Conservation (phyloP, 2,113 vertebrate species). For the Himantopus leucocephalus region DNA sequence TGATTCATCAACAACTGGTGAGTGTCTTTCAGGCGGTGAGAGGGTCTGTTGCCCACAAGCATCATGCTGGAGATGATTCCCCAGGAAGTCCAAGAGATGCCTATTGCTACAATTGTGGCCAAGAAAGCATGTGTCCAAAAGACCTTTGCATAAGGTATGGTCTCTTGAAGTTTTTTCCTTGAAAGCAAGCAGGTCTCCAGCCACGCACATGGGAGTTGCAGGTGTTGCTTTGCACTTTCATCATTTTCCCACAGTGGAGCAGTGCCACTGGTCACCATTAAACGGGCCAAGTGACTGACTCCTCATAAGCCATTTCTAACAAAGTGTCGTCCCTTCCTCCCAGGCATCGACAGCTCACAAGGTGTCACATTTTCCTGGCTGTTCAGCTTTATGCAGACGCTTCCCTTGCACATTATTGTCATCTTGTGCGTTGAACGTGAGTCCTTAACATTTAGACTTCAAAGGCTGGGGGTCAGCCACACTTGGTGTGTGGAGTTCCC, state of each 20-base stretch:
- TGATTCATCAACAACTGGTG: not conserved
- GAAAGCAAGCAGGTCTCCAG: not conserved
- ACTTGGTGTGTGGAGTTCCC: rapidly evolving
- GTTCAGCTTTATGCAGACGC: not conserved
- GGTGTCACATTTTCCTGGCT: not conserved
- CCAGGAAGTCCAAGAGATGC: not conserved
- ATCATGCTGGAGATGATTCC: not conserved
- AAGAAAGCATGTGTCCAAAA: not conserved
- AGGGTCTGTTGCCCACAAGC: not conserved
- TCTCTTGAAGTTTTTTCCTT: not conserved
- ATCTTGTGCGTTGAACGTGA: not conserved
- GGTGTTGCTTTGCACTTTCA: not conserved
- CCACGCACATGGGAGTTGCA: not conserved
- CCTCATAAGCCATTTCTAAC: not conserved
- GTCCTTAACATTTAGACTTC: not conserved
- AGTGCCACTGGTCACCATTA: not conserved
- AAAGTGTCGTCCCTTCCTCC: not conserved
- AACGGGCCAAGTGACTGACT: not conserved
- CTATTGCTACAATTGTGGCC: not conserved
- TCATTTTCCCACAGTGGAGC: not conserved
- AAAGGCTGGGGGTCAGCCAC: rapidly evolving
- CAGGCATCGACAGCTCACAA: not conserved
- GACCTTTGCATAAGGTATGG: not conserved
- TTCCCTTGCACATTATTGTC: not conserved
- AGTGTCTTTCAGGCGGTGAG: not conserved